Evolutionary conservation across 2,797 vertebrate species (phyloP).

Genomic region (Sebastes baramenuke): DNA sequence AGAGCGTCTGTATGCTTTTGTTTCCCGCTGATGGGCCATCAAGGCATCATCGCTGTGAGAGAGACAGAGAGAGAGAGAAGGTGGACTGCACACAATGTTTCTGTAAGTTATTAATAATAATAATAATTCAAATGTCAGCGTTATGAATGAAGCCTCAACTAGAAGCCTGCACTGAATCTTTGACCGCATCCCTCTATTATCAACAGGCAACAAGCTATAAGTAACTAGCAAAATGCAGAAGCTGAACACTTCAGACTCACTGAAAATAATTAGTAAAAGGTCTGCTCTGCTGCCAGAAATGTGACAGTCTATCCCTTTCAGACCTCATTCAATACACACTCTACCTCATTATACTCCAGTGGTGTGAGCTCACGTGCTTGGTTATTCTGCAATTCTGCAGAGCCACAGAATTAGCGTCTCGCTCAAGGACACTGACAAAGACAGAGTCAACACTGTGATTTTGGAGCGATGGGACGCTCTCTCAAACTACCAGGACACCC

Average conservation of each 20-base stretch:
- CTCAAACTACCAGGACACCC: not conserved
- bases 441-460: conserved; percentile 6
- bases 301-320: not conserved
- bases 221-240: not conserved
- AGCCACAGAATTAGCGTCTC: conserved; percentile 12
- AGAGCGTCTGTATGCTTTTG: too few species aligned
- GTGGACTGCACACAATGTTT: too few species aligned
- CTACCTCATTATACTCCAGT: not conserved
- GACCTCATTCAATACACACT: not conserved
- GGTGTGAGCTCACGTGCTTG: not conserved
- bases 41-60: too few species aligned
- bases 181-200: not conserved
- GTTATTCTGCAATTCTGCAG: not conserved
- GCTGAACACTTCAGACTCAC: not conserved
- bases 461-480: not conserved
- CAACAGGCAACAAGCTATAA: not conserved
- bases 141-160: not conserved
- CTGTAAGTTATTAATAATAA: too few species aligned
- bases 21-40: too few species aligned
- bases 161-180: not conserved
- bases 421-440: conserved; percentile 39
- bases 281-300: not conserved
- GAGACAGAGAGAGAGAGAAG: too few species aligned
- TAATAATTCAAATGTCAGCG: too few species aligned
- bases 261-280: not conserved